Percentiles rank a stretch among this genome's conserved stretches.
Evolutionary conservation across 2,113 vertebrate species (phyloP).

Genomic region (Crypturellus undulatus): DNA sequence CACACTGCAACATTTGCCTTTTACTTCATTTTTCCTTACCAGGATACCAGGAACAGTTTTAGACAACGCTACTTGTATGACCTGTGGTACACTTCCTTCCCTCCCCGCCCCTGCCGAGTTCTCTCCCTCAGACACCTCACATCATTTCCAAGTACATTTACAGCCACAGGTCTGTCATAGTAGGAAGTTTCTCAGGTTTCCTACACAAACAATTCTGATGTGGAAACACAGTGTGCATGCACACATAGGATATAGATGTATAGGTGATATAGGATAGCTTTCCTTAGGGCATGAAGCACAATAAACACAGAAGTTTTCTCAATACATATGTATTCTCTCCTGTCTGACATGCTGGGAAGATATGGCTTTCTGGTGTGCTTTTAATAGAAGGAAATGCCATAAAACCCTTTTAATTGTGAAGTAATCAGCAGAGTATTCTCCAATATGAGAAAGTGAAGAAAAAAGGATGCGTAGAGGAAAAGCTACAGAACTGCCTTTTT

Average conservation of each 20-base stretch:
- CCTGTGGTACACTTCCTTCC: background rate
- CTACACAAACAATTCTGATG: background rate
- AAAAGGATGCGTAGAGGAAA: background rate
- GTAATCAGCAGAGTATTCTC: background rate
- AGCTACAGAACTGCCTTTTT: background rate
- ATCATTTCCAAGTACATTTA: background rate
- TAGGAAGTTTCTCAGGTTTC: background rate
- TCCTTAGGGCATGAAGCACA: background rate
- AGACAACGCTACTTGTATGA: background rate
- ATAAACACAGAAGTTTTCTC: background rate
- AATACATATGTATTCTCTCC: background rate
- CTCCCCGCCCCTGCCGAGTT: background rate
- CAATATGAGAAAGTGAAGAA: background rate
- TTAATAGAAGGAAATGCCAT: background rate
- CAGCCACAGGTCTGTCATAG: accelerated
- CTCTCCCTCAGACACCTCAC: background rate
- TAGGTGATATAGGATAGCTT: background rate
- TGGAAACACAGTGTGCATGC: background rate
- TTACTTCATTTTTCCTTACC: background rate
- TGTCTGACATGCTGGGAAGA: background rate
- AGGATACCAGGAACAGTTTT: background rate
- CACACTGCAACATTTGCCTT: background rate
- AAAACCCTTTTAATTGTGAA: background rate
- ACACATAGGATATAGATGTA: background rate
- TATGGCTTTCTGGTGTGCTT: background rate